Conservation (phyloP, 2,113 vertebrate genomes). For the Salvelinus sp. region DNA sequence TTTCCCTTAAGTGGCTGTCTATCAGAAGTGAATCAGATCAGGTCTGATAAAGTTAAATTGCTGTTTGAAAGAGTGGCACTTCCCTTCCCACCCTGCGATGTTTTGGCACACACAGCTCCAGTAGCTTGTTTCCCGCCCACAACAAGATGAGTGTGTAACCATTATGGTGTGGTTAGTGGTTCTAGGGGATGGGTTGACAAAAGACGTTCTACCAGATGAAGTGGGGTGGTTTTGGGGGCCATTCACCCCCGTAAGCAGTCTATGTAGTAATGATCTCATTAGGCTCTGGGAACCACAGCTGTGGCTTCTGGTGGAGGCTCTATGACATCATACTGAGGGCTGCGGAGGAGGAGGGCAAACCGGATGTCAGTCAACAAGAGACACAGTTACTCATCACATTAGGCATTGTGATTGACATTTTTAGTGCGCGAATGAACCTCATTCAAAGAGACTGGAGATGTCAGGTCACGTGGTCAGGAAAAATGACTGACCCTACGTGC, state of each 20-base stretch:
- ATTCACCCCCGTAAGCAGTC: no score
- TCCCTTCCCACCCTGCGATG: not conserved
- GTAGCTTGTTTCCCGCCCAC: slow-evolving; percentile 21
- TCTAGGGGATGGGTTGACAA: not conserved
- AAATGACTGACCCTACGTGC: no score
- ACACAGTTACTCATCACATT: not conserved
- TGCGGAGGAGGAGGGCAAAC: not conserved
- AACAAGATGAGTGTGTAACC: slow-evolving; percentile 23
- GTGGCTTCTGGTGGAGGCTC: slow-evolving; percentile 1
- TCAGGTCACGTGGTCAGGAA: no score
- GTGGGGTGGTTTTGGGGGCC: slow-evolving; percentile 1
- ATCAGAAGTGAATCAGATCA: not conserved
- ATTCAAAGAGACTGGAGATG: no score
- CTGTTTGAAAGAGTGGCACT: not conserved
- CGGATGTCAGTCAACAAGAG: not conserved
- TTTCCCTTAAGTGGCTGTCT: no score
- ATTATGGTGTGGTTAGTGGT: slow-evolving; percentile 21
- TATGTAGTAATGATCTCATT: not conserved
- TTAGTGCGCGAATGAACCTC: no score
- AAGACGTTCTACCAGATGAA: not conserved
- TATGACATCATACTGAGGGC: not conserved
- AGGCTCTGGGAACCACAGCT: not conserved
- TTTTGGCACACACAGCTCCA: slow-evolving; percentile 3
- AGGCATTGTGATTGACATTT: not conserved
- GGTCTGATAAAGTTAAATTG: not conserved